Base-by-base conservation (phyloP, 2,888 invertebrate species). In the Drosophila colorata region DNA sequence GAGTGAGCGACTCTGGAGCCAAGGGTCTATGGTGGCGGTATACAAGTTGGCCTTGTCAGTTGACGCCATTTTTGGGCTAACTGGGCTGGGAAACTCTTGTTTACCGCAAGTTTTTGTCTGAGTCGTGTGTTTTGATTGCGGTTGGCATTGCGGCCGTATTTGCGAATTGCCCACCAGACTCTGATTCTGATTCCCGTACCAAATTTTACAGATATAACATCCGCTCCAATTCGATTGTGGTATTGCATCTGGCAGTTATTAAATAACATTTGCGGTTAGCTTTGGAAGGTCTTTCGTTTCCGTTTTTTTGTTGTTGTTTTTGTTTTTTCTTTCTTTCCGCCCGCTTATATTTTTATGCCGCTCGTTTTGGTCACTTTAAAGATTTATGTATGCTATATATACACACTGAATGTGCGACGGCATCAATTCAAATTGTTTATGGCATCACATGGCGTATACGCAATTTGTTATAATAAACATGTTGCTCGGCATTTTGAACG, bases 391-490 rank as follows among this genome's bases (percentile, higher is more conserved):
- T 53, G 49, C 23, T 33, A 20, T 14, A 40, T 16, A 18, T 13
- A 28, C 23, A n/a, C 40, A 25, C 14, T 51, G 55, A 52, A 55
- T 49, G 58, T 51, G 28, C 33, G 44, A 61, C 33, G 47, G 73
- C 67, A 80, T 78, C 83, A 86, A 76, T 86, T 78, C 78, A 84
- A 77, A 79, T 87, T 81, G 72, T 75, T 69, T 65, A 73, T 69
- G 81, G 84, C 77, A 68, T 77, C 84, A 81, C 79, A 84, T 84
- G 87, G 87, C 77, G 83, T 84, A 84, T 84, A 74, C 79, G 84
- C 82, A 87, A 84, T 84, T 87, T 87, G 81, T 87, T 87, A 87
- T 87, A 83, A 84, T 83, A 83, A 83, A 87, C 83, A 83, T 87
- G 87, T 84, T 84, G 87, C 84, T 71, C 69, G 66, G 58, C 78